These are phyloP conservation scores for Syrista parreyssii DNA, from an alignment of 2,888 invertebrate genomes.

Conservation along the genomic window DNA sequence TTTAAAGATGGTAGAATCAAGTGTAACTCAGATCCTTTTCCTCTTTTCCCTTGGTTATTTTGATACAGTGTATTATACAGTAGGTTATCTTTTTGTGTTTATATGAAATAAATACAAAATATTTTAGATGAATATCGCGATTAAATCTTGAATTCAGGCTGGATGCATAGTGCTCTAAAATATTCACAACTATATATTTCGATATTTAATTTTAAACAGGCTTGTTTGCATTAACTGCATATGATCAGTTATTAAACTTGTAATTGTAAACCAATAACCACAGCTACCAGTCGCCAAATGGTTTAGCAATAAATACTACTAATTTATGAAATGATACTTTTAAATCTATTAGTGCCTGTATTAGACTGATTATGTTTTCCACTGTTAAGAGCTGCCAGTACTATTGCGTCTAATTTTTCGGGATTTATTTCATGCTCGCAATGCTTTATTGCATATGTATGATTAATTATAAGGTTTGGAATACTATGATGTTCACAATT, in stretches of 20 bases:
- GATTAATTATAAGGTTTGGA: background rate
- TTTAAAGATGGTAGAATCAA: slow-evolving; percentile 41
- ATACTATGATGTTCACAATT: background rate
- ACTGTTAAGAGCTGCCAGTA: background rate
- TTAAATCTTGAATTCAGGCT: background rate
- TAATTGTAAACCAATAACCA: background rate
- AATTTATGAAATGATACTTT: slow-evolving; percentile 7
- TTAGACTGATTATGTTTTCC: background rate
- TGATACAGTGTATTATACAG: slow-evolving; percentile 40
- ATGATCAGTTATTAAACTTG: background rate
- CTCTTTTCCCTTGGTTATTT: slow-evolving; percentile 35
- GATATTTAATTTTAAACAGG: background rate
- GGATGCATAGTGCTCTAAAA: background rate
- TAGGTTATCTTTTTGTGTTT: slow-evolving; percentile 41
- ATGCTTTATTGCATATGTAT: background rate
- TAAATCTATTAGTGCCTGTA: background rate
- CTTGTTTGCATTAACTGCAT: background rate
- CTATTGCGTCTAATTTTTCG: background rate
- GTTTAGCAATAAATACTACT: background rate
- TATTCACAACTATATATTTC: background rate
- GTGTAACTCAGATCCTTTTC: slow-evolving; percentile 30
- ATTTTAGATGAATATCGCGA: slow-evolving; percentile 27
- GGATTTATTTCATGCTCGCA: background rate
- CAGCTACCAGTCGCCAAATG: background rate
- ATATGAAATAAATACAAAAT: slow-evolving; percentile 38